Percentiles rank a stretch among this genome's conserved stretches.
Evolutionary conservation across 1,140 invertebrate genomes (phyloP).

Genomic region (Pemphigus obesinymphae): DNA sequence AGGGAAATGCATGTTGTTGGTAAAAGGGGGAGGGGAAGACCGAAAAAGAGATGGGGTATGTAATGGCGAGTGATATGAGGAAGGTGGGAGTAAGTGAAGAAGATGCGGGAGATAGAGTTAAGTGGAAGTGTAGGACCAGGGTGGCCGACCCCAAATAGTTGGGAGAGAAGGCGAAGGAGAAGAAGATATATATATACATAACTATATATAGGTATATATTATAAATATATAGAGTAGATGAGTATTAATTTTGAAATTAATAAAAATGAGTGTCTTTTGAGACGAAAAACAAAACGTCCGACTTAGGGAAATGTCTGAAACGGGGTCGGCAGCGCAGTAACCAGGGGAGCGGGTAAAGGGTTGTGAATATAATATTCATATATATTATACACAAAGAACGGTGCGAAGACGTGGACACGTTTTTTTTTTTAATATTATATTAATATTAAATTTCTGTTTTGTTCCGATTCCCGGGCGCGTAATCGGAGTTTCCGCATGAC

Average conservation of each 20-base stretch:
- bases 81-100: no score
- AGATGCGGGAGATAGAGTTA: no score
- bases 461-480: background rate
- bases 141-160: no score
- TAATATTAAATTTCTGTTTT: background rate
- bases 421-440: background rate
- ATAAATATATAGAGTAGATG: no score
- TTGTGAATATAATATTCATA: background rate
- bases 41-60: no score
- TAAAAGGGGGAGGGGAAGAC: no score
- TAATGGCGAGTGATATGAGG: no score
- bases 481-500: background rate
- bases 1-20: no score
- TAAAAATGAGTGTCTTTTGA: slow-evolving; percentile 32
- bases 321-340: background rate
- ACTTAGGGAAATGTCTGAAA: background rate
- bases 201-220: no score
- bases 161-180: no score
- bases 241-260: slow-evolving; percentile 35
- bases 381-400: background rate
- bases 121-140: no score
- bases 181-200: no score
- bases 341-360: background rate
- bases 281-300: background rate
- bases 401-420: background rate